phyloP scores from a whole-genome alignment of 2,888 invertebrate genomes.

The Cecidostiba fungosa region DNA sequence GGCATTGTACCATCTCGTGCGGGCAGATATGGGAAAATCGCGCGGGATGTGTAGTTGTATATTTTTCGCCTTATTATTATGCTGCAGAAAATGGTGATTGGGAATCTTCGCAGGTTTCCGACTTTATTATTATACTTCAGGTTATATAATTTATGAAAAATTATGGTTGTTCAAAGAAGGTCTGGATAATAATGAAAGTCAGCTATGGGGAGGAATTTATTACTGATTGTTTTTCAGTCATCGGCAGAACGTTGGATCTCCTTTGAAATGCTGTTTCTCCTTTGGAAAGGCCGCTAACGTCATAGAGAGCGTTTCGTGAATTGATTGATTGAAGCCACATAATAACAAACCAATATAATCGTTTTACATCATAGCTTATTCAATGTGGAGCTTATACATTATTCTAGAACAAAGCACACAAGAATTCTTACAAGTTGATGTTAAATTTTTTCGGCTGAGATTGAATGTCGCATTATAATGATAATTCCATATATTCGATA shows the following conservation, averaged over 20 bases:
- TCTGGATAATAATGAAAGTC: too few species aligned
- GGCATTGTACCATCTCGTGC: neutral
- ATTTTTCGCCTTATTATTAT: neutral
- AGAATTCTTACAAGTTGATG: neutral
- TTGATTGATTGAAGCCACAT: constrained; percentile 24
- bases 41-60: constrained; percentile 22
- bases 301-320: neutral
- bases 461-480: neutral
- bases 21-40: neutral
- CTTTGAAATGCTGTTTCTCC: too few species aligned
- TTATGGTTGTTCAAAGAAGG: too few species aligned
- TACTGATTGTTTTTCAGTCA: too few species aligned
- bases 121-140: too few species aligned
- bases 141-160: too few species aligned
- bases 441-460: neutral
- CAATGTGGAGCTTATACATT: constrained; percentile 5
- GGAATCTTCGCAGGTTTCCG: too few species aligned
- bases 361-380: constrained; percentile 10
- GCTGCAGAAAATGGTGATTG: neutral
- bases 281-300: neutral
- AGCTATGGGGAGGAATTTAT: too few species aligned
- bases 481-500: neutral
- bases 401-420: neutral
- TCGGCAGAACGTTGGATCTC: too few species aligned
- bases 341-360: constrained; percentile 27